These are phyloP conservation scores for Tinea pellionella DNA, from an alignment of 2,888 invertebrate genomes.

Conservation along the genomic window DNA sequence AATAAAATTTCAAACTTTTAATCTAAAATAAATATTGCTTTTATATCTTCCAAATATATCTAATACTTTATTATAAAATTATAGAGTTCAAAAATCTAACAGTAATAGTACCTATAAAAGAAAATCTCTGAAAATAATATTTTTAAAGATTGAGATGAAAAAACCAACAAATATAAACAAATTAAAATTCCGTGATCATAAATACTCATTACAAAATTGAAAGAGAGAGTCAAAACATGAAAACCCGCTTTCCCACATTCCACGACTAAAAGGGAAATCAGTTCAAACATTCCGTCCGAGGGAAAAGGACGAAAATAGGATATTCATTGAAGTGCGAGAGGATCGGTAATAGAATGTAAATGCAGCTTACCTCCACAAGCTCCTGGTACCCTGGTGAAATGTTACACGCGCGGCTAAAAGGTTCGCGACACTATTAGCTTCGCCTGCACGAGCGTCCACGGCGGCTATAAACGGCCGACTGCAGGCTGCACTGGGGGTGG, in stretches of 20 bases:
- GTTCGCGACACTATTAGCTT: slow-evolving; percentile 31
- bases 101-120: too few species aligned
- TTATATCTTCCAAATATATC: too few species aligned
- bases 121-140: too few species aligned
- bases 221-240: slow-evolving; percentile 63
- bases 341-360: slow-evolving; percentile 44
- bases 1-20: too few species aligned
- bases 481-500: slow-evolving; percentile 54
- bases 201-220: slow-evolving; percentile 23
- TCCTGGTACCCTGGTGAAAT: slow-evolving; percentile 57
- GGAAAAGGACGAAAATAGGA: slow-evolving; percentile 35
- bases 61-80: too few species aligned
- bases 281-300: slow-evolving; percentile 31
- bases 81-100: too few species aligned
- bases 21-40: too few species aligned
- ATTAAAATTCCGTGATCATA: neutral
- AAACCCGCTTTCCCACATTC: slow-evolving; percentile 66
- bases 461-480: slow-evolving; percentile 45
- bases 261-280: slow-evolving; percentile 64
- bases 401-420: slow-evolving; percentile 63
- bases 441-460: slow-evolving; percentile 44
- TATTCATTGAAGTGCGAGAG: slow-evolving; percentile 33
- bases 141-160: too few species aligned
- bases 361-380: slow-evolving; percentile 47
- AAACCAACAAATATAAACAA: neutral